Conservation (phyloP, 35 echinoderm and acorn worm genomes). For the Apostichopus californicus region DNA sequence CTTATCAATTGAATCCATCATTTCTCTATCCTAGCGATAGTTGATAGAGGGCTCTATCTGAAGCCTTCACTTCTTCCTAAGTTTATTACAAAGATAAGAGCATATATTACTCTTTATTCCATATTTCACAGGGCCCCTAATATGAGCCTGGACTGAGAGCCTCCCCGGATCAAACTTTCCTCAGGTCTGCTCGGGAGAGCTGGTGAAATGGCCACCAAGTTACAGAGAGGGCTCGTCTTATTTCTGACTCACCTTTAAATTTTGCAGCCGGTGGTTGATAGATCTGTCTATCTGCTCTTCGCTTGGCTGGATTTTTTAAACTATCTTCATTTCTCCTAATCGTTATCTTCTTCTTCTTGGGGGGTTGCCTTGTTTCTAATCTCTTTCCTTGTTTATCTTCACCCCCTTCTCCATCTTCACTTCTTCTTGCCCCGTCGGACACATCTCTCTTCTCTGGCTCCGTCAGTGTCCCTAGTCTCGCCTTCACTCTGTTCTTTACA, state of each 20-base stretch:
- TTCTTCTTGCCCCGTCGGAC: not conserved
- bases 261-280: slow-evolving; percentile 27
- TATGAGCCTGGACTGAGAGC: no score
- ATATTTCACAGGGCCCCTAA: no score
- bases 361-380: not conserved
- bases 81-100: no score
- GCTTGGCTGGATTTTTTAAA: not conserved
- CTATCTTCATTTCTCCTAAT: not conserved
- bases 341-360: not conserved
- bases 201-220: no score
- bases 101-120: no score
- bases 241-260: slow-evolving; percentile 9
- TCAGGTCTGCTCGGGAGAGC: no score
- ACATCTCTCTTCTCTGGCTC: not conserved
- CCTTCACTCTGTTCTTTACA: not conserved
- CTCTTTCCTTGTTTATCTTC: not conserved
- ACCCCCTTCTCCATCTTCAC: not conserved
- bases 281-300: slow-evolving; percentile 22
- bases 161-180: no score
- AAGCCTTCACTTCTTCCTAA: no score
- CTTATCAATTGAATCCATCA: no score
- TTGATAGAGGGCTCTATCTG: no score
- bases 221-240: no score
- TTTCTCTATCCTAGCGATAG: no score
- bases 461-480: not conserved